Conservation (phyloP, 2,797 vertebrate genomes). For the Syncerus caffer region DNA sequence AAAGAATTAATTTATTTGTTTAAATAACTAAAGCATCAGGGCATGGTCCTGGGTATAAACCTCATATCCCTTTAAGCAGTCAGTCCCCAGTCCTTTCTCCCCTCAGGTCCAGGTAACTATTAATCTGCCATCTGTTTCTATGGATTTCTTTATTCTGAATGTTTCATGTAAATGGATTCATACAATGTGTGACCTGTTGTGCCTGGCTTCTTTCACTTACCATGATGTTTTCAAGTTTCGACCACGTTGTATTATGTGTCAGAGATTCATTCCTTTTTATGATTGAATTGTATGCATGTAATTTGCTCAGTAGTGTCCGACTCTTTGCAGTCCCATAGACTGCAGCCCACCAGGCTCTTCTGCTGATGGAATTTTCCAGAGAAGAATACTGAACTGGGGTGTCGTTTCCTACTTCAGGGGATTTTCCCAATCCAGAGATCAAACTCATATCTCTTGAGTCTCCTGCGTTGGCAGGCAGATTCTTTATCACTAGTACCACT, state of each 20-base stretch:
- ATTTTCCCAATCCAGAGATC: not conserved
- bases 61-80: rapidly evolving
- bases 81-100: not conserved
- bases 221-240: not conserved
- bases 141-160: not conserved
- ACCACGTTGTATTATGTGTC: no score
- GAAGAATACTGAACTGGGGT: not conserved
- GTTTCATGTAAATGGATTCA: not conserved
- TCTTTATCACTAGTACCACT: not conserved
- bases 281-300: not conserved
- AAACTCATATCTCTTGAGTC: not conserved
- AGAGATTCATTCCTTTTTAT: not conserved
- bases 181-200: not conserved
- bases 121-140: not conserved
- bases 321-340: not conserved
- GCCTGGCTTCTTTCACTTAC: not conserved
- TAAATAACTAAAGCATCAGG: not conserved
- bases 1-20: not conserved
- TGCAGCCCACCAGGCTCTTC: not conserved
- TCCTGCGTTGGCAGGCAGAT: not conserved
- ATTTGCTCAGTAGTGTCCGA: not conserved
- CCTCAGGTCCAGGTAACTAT: not conserved
- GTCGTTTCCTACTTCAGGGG: not conserved
- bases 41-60: not conserved
- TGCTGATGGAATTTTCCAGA: not conserved